Evolutionary conservation across 2,888 invertebrate species (phyloP).

Genomic region (Spicauda simplicius): DNA sequence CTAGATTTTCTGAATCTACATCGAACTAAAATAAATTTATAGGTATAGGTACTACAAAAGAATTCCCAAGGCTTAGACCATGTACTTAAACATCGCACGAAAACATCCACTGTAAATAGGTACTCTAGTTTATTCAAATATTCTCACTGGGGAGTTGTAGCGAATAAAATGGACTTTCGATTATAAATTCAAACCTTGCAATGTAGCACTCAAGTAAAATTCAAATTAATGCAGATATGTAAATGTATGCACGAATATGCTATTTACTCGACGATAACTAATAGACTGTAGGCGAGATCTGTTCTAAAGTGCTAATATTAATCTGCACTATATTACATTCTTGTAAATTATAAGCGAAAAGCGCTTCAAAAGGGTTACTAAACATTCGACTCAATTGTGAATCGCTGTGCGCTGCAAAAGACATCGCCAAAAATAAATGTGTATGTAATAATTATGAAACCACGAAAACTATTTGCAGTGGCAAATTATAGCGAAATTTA

Average conservation of each 20-base stretch:
- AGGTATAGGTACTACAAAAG: neutral
- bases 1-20: neutral
- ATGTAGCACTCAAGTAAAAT: constrained; percentile 24
- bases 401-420: no score
- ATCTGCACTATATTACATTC: constrained; percentile 42
- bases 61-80: neutral
- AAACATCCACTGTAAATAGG: neutral
- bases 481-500: no score
- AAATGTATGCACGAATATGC: constrained; percentile 39
- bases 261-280: constrained; percentile 42
- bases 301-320: constrained; percentile 46
- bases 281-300: constrained; percentile 41
- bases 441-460: no score
- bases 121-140: constrained; percentile 22
- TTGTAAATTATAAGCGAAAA: constrained; percentile 32
- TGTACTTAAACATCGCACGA: neutral
- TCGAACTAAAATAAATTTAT: neutral
- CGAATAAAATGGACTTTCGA: constrained; percentile 32
- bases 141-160: constrained; percentile 36
- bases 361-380: neutral
- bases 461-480: no score
- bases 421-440: no score
- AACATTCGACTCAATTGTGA: no score
- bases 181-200: constrained; percentile 37
- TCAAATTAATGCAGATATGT: constrained; percentile 41